A percentile compares a stretch with the other conserved stretches of the same genome.
Evolutionary conservation across 2,888 invertebrate genomes (phyloP).

Genomic region (Meiosimyza platycephala): DNA sequence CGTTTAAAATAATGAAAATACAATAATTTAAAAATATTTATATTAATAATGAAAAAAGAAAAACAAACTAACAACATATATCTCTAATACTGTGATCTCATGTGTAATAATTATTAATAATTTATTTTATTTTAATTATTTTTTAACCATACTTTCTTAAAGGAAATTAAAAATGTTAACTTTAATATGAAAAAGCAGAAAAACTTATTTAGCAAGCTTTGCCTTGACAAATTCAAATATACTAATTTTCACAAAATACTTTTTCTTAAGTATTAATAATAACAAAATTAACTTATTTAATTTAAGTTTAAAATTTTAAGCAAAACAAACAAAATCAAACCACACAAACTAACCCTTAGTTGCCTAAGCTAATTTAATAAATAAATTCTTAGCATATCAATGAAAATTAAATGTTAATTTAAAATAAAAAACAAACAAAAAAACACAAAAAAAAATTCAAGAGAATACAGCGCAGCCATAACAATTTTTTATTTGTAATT

Average conservation of each 20-base stretch:
- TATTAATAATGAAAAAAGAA: neutral
- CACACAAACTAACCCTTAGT: conserved; percentile 32
- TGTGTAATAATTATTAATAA: conserved; percentile 63
- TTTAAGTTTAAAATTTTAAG: conserved; percentile 31
- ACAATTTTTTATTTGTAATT: conserved; percentile 37
- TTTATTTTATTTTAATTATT: conserved; percentile 51
- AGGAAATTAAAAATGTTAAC: conserved; percentile 2
- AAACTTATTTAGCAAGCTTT: neutral
- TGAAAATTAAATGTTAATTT: conserved; percentile 11
- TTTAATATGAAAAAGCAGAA: neutral
- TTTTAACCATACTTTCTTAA: neutral
- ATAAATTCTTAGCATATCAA: conserved; percentile 33
- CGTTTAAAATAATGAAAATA: conserved; percentile 36
- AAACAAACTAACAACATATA: conserved; percentile 57
- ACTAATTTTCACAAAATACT: conserved; percentile 26
- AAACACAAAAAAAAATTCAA: conserved; percentile 3
- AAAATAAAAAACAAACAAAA: neutral
- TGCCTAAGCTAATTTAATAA: conserved; percentile 37
- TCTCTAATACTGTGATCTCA: conserved; percentile 69
- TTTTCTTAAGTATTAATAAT: conserved; percentile 17
- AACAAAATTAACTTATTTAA: conserved; percentile 34
- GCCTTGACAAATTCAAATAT: conserved; percentile 7
- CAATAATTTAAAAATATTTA: conserved; percentile 44
- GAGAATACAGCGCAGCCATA: conserved; percentile 31
- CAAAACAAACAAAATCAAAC: conserved; percentile 32